A percentile compares a stretch with the other conserved stretches of the same genome.
Evolutionary conservation across 2,797 vertebrate genomes (phyloP).

Genomic region (Halcyon leucocephala): DNA sequence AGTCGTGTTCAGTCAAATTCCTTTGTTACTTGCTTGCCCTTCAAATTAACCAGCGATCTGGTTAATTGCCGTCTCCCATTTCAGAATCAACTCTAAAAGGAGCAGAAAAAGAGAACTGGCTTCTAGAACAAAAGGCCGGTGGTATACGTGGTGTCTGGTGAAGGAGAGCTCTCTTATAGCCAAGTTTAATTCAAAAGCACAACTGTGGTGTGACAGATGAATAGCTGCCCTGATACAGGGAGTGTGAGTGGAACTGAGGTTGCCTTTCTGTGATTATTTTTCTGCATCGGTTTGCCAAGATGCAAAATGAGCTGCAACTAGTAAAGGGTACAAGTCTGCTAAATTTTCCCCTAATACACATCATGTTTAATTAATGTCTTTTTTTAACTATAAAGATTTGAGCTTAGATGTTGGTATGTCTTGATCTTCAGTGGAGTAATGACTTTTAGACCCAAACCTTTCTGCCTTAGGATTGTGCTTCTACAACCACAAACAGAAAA

Average conservation of each 20-base stretch:
- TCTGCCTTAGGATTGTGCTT: too few relatives aligned
- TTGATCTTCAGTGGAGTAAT: not conserved
- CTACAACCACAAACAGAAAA: not conserved
- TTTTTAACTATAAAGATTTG: not conserved
- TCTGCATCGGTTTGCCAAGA: not conserved
- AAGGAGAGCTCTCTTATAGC: not conserved
- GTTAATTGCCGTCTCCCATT: not conserved
- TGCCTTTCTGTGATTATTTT: not conserved
- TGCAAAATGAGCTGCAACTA: not conserved
- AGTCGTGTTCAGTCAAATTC: not conserved
- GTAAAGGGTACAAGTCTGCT: not conserved
- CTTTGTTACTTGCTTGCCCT: not conserved
- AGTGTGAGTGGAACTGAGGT: not conserved
- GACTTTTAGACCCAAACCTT: not conserved
- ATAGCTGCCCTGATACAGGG: not conserved
- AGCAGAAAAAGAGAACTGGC: not conserved
- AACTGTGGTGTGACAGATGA: not conserved
- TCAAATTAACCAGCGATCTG: not conserved
- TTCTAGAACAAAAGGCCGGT: not conserved
- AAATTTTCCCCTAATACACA: not conserved
- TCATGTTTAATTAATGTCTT: too few relatives aligned
- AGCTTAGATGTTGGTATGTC: not conserved
- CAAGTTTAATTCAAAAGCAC: not conserved
- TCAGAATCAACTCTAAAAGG: not conserved
- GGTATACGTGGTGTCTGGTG: rapidly evolving